phyloP scores from a whole-genome alignment of 2,797 vertebrate species.

The Molossus alvarezi region DNA sequence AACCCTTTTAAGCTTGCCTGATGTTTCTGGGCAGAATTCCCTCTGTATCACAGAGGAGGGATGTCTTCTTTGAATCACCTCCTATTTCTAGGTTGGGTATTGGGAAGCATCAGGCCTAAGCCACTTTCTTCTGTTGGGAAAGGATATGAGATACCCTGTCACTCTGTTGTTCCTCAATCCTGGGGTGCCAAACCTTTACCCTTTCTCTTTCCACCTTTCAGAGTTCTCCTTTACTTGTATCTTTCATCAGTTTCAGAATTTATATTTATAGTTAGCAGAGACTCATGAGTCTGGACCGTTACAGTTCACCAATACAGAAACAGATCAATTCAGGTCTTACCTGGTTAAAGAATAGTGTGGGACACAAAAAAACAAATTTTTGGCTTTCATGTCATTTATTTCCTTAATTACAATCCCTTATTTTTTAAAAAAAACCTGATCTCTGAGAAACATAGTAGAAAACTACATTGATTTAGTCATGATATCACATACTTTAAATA shows the following conservation, averaged over 20 bases:
- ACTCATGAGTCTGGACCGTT: neutral
- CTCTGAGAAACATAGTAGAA: neutral
- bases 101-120: accelerated
- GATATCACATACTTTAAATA: neutral
- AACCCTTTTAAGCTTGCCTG: neutral
- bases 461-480: neutral
- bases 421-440: neutral
- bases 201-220: neutral
- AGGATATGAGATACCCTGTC: accelerated
- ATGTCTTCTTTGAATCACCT: neutral
- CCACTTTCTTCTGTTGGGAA: neutral
- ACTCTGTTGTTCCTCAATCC: neutral
- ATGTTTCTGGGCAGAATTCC: neutral
- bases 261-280: neutral
- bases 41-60: neutral
- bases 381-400: accelerated
- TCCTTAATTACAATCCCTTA: neutral
- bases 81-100: too few species aligned
- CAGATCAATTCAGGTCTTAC: neutral
- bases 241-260: neutral
- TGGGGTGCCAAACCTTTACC: neutral
- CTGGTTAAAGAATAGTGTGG: neutral
- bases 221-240: neutral
- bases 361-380: neutral
- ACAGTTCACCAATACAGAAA: neutral